phyloP scores from a whole-genome alignment of 2,888 invertebrate species.

The Dryobotodes eremita region DNA sequence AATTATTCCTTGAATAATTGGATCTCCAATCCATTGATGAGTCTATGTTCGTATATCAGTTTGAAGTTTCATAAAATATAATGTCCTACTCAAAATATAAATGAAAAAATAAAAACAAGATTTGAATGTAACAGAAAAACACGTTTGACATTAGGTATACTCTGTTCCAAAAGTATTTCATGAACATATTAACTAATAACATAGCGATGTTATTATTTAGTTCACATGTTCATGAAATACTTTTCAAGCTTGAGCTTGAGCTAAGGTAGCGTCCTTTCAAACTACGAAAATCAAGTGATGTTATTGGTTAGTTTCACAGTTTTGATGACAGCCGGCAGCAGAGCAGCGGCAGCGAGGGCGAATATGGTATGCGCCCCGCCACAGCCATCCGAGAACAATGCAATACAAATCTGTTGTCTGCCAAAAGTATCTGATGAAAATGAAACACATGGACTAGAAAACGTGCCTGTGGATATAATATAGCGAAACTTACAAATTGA shows the following conservation, averaged over 20 bases:
- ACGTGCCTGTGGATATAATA: neutral
- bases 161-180: neutral
- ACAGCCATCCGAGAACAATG: neutral
- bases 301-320: neutral
- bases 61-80: neutral
- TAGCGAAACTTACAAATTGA: neutral
- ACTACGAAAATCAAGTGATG: neutral
- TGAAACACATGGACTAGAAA: neutral
- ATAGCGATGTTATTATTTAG: neutral
- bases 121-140: constrained; percentile 24
- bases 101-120: neutral
- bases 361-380: neutral
- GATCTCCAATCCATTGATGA: neutral
- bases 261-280: neutral
- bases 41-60: neutral
- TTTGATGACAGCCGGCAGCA: neutral
- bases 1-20: neutral
- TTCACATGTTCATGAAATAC: neutral
- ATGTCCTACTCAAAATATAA: neutral
- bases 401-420: neutral
- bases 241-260: too few species aligned
- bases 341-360: neutral
- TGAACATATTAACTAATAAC: neutral
- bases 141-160: neutral
- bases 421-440: constrained; percentile 4